phyloP scores from a whole-genome alignment of 2,113 vertebrate species.

The Actenoides lindsayi region DNA sequence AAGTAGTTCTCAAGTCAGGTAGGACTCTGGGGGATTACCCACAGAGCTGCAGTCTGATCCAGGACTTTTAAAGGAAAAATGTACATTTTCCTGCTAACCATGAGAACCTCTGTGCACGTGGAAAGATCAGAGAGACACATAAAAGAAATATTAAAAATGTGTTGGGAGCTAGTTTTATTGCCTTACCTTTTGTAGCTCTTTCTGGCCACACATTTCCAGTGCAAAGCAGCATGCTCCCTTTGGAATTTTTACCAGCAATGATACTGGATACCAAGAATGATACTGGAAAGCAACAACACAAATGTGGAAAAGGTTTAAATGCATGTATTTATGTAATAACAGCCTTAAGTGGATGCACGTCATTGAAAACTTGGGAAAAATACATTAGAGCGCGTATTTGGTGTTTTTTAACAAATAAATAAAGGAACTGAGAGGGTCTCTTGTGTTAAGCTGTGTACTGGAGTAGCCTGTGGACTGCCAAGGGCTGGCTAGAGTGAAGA shows the following conservation, averaged over 20 bases:
- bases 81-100: background rate
- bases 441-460: background rate
- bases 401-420: background rate
- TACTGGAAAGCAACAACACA: background rate
- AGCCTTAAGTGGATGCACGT: background rate
- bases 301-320: background rate
- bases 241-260: background rate
- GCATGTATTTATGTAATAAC: background rate
- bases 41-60: background rate
- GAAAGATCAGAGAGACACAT: background rate
- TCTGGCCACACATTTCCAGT: background rate
- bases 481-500: no score
- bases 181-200: background rate
- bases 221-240: background rate
- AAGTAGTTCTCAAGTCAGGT: background rate
- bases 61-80: background rate
- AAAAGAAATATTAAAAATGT: background rate
- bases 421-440: background rate
- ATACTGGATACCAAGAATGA: no score
- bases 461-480: background rate
- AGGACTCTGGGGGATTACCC: background rate
- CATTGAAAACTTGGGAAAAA: background rate
- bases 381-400: background rate
- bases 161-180: background rate
- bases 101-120: background rate